Evolutionary conservation across 2,113 vertebrate species (phyloP).

Genomic region (Amphiprion ocellaris): DNA sequence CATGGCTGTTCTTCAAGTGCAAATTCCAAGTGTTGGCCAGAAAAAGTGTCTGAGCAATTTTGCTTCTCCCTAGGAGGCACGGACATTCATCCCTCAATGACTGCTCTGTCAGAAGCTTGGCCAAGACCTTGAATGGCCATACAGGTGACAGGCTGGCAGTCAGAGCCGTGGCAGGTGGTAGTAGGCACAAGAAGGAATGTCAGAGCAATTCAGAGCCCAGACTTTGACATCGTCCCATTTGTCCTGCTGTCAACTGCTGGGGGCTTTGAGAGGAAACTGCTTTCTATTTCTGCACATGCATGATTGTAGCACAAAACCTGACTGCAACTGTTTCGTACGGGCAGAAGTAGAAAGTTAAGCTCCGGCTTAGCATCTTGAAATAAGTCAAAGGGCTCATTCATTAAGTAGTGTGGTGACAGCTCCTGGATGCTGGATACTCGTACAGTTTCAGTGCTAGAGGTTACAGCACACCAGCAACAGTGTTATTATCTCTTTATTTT

Average conservation of each 20-base stretch:
- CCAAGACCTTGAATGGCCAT: slow-evolving; percentile 62
- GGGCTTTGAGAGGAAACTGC: slow-evolving; percentile 27
- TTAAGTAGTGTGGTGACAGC: neutral
- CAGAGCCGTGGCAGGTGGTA: slow-evolving; percentile 45
- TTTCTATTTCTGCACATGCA: slow-evolving; percentile 32
- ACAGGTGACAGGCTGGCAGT: slow-evolving; percentile 56
- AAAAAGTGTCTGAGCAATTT: slow-evolving; percentile 43
- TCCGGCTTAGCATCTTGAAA: slow-evolving; percentile 13
- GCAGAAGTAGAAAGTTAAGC: slow-evolving; percentile 1
- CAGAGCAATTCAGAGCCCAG: slow-evolving; percentile 44
- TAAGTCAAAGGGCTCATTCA: slow-evolving; percentile 2
- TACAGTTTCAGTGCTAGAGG: neutral
- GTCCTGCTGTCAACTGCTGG: slow-evolving; percentile 44
- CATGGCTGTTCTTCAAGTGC: slow-evolving; percentile 33
- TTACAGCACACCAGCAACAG: neutral
- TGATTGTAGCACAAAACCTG: slow-evolving; percentile 8
- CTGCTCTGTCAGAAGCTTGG: slow-evolving; percentile 45
- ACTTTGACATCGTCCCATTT: slow-evolving; percentile 45
- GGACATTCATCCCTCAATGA: slow-evolving; percentile 36
- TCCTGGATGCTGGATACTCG: neutral
- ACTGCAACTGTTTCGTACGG: slow-evolving; percentile 6
- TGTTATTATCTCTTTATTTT: neutral
- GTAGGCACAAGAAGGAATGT: slow-evolving; percentile 23
- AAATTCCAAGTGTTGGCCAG: slow-evolving; percentile 47
- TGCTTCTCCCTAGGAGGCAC: slow-evolving; percentile 8